Evolutionary conservation across 2,797 vertebrate species (phyloP), one percentile per base, ranked within the genome.

Genomic region (Natrix natrix): DNA sequence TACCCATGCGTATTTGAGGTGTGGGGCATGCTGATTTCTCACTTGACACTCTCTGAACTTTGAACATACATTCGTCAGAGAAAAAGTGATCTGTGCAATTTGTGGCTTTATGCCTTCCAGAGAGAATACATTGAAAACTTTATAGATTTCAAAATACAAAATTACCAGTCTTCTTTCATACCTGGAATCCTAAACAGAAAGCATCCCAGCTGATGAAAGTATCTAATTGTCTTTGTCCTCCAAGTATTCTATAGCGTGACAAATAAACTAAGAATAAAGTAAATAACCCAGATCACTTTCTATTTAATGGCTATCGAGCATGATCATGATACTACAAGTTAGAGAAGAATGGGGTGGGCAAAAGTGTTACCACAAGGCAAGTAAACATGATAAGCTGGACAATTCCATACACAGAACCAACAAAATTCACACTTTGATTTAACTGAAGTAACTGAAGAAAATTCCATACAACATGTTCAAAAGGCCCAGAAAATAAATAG

Each of bases 51-150:
- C 94, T 94, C 74, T 90, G 94, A 96, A 95, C 94, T 93, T 94
- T 90, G 1, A 0, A 92, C 86, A 92, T 96, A 69, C 8, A 83
- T 78, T 55, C 1, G 87, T 92, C 95, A 94, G 92, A 93, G 28
- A 90, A 43, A 90, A 93, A 91, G 78, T 57, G 54, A 89, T 95
- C 93, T 16, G 54, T 14, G 91, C 89, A 32, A 54, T 43, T 93
- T 94, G 95, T 61, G 88, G 91, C 89, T 92, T n/a, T 91, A 91
- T 92, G 95, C 87, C 60, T 95, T 88, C 91, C 78, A 37, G 66
- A 92, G 93, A 63, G 95, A 86, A 93, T 94, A 94, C 94, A 93
- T 91, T 94, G 92, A 94, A 95, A 94, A 93, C 86, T 93, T 17
- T 22, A 43, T 11, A 16, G 55, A 57, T 78, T 20, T 16, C 59